Percentiles rank a stretch among this genome's conserved stretches.
phyloP scores from a whole-genome alignment of 1,140 invertebrate genomes.

The Prorops nasuta region DNA sequence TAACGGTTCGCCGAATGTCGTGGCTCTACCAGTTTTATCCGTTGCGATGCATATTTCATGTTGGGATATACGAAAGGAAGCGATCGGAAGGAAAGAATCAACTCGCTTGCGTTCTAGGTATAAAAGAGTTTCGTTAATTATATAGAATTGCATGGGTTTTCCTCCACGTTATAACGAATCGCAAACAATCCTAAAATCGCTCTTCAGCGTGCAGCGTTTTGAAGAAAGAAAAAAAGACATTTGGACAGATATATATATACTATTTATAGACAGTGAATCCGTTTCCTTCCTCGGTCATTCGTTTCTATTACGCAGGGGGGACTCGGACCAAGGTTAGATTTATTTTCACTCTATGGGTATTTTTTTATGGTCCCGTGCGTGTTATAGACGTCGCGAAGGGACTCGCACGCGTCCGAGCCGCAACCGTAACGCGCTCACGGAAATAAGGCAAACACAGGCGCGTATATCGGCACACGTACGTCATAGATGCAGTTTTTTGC shows the following conservation, averaged over 20 bases:
- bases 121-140: background rate
- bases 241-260: background rate
- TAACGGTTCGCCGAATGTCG: constrained; percentile 9
- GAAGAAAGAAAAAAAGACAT: too few species aligned
- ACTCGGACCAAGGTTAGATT: constrained; percentile 40
- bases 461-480: too few species aligned
- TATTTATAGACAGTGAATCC: background rate
- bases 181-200: too few species aligned
- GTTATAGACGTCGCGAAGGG: constrained; percentile 31
- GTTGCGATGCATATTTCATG: too few species aligned
- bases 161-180: too few species aligned
- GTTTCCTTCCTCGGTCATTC: constrained; percentile 36
- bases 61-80: too few species aligned
- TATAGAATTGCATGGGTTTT: too few species aligned
- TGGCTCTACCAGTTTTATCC: too few species aligned
- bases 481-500: too few species aligned
- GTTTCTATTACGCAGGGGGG: constrained; percentile 51
- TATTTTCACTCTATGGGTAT: constrained; percentile 54
- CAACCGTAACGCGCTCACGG: constrained; percentile 19
- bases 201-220: too few species aligned
- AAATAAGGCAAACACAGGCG: too few species aligned
- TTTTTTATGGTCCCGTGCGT: constrained; percentile 46
- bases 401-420: constrained; percentile 36
- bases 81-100: too few species aligned
- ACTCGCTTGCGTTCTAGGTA: background rate